Percentiles rank a stretch among this genome's conserved stretches.
phyloP scores from a whole-genome alignment of 2,888 invertebrate species.

The Eupithecia insigniata region DNA sequence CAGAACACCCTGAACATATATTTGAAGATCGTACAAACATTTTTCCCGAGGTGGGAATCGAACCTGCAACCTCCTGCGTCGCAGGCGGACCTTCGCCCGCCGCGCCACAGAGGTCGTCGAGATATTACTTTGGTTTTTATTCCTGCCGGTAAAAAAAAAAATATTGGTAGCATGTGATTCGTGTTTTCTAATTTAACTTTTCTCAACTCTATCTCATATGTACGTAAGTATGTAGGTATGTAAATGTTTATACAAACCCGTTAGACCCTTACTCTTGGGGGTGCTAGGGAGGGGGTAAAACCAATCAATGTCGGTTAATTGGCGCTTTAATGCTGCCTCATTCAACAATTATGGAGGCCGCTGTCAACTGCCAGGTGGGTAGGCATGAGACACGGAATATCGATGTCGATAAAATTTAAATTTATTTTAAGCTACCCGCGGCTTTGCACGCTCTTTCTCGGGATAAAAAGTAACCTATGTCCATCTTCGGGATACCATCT shows the following conservation, averaged over 20 bases:
- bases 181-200: too few relatives aligned
- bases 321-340: conserved; percentile 81
- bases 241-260: conserved; percentile 24
- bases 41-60: too few relatives aligned
- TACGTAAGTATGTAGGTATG: background rate
- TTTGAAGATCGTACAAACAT: too few relatives aligned
- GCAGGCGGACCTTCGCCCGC: too few relatives aligned
- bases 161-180: too few relatives aligned
- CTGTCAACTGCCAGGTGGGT: conserved; percentile 63
- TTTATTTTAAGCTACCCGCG: background rate
- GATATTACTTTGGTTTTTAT: too few relatives aligned
- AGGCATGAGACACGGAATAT: conserved; percentile 47
- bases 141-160: too few relatives aligned
- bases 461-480: background rate
- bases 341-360: conserved; percentile 79
- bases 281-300: conserved; percentile 55
- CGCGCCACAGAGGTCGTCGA: too few relatives aligned
- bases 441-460: background rate
- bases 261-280: conserved; percentile 38
- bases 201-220: background rate
- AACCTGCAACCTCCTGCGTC: too few relatives aligned
- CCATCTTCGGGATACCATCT: background rate
- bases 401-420: conserved; percentile 41
- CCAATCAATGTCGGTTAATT: conserved; percentile 83
- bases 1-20: too few relatives aligned